Conservation (phyloP, 2,888 invertebrate genomes). For the Petrolisthes manimaculis region DNA sequence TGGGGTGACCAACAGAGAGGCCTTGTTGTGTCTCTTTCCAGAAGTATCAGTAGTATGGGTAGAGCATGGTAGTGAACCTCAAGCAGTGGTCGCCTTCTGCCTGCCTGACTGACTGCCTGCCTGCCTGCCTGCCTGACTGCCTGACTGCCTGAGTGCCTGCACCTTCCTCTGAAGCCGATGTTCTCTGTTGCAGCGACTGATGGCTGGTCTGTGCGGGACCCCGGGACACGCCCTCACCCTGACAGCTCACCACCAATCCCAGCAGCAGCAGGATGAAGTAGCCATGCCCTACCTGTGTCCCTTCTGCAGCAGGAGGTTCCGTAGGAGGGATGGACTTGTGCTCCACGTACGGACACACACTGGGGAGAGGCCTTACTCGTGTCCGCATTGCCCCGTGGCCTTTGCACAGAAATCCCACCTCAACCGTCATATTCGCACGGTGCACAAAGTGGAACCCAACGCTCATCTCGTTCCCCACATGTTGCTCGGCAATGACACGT, state of each 20-base stretch:
- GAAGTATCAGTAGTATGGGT: constrained; percentile 27
- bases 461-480: constrained; percentile 21
- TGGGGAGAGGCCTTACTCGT: constrained; percentile 49
- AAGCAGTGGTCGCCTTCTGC: constrained; percentile 9
- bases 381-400: constrained; percentile 49
- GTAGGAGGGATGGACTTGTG: constrained; percentile 54
- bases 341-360: constrained; percentile 59
- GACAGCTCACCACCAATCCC: constrained; percentile 15
- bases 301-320: constrained; percentile 57
- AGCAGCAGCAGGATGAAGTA: constrained; percentile 25
- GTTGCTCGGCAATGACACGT: constrained; percentile 11
- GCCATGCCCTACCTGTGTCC: constrained; percentile 50
- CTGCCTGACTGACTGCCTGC: constrained; percentile 17
- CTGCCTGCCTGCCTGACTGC: constrained; percentile 4
- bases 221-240: constrained; percentile 9
- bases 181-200: constrained; percentile 55
- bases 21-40: constrained; percentile 5
- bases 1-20: not conserved
- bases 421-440: constrained; percentile 58
- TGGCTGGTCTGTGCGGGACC: constrained; percentile 34
- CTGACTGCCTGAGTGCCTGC: not conserved
- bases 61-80: constrained; percentile 43
- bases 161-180: constrained; percentile 49
- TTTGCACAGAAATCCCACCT: constrained; percentile 53
- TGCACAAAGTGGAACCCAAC: constrained; percentile 56